These are phyloP conservation scores for Nomia melanderi DNA, from an alignment of 1,140 invertebrate genomes.

Conservation along the genomic window DNA sequence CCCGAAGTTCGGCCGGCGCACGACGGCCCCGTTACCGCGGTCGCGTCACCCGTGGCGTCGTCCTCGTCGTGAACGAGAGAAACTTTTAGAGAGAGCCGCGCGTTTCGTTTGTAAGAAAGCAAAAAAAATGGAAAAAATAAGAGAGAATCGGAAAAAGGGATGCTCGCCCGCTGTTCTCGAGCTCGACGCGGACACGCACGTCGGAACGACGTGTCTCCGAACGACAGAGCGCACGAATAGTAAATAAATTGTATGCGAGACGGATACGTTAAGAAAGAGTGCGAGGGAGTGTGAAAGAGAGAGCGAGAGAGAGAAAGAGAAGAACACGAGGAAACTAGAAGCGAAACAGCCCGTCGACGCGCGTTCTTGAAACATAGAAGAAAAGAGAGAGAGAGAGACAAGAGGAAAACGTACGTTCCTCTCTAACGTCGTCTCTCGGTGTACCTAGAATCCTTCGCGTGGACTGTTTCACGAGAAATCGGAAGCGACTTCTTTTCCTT, in stretches of 20 bases:
- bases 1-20: conserved; percentile 2
- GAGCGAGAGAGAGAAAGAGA: neutral
- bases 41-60: neutral
- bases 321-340: neutral
- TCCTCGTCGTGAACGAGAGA: neutral
- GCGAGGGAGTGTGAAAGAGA: no score
- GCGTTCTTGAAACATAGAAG: conserved; percentile 7
- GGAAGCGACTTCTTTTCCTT: conserved; percentile 1
- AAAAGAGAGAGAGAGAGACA: neutral
- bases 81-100: no score
- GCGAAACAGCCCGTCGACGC: neutral
- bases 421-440: neutral
- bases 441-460: neutral
- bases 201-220: neutral
- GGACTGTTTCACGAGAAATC: neutral
- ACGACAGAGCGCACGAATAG: conserved; percentile 13
- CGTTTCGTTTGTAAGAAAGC: neutral
- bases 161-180: no score
- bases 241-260: conserved; percentile 10
- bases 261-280: no score
- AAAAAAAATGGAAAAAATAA: no score
- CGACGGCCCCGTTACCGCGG: neutral
- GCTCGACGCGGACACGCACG: no score
- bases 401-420: neutral
- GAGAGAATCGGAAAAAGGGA: no score